These are phyloP conservation scores for Oryctes rhinoceros DNA, from an alignment of 1,140 invertebrate genomes.

Conservation along the genomic window DNA sequence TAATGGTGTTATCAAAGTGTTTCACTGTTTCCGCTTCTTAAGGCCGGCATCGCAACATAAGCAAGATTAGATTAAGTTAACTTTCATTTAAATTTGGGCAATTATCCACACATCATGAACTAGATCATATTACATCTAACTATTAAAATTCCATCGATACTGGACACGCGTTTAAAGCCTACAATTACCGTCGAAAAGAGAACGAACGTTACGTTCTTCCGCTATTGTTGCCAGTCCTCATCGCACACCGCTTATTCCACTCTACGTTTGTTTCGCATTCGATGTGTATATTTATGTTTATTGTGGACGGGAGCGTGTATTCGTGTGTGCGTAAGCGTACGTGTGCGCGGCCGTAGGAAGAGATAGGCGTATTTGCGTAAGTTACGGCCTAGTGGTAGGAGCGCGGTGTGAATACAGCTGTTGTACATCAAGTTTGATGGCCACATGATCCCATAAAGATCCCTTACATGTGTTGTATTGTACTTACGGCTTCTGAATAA, in stretches of 20 bases:
- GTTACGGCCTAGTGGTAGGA: conserved; percentile 33
- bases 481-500: conserved; percentile 36
- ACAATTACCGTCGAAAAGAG: background rate
- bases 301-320: background rate
- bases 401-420: conserved; percentile 36
- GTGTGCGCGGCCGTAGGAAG: conserved; percentile 10
- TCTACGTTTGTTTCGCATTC: conserved; percentile 28
- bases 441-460: conserved; percentile 35
- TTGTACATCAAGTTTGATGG: conserved; percentile 37
- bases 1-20: too few relatives aligned
- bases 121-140: background rate
- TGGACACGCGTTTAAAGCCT: background rate
- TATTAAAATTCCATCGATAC: background rate
- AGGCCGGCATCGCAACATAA: too few relatives aligned
- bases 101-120: too few relatives aligned
- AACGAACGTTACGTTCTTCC: background rate
- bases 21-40: too few relatives aligned
- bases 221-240: conserved; percentile 7
- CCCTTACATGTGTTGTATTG: conserved; percentile 36
- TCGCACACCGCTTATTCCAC: background rate
- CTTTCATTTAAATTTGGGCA: too few relatives aligned
- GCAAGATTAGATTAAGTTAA: too few relatives aligned
- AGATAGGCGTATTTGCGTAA: conserved; percentile 37
- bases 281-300: conserved; percentile 31
- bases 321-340: conserved; percentile 13